Base-by-base conservation (phyloP, 1,140 invertebrate genomes). In the Apocrypta bakeri region DNA sequence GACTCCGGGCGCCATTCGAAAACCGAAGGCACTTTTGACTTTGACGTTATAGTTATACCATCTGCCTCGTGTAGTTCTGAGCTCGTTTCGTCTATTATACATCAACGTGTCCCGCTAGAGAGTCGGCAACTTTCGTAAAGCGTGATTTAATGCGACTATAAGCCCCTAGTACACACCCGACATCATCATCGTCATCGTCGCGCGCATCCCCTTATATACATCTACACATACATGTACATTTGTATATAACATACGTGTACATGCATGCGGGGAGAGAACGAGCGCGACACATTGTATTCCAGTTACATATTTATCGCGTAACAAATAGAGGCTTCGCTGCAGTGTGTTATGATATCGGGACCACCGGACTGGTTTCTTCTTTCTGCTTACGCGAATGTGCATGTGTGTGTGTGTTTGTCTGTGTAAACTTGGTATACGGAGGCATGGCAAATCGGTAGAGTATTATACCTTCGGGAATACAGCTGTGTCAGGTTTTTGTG, bases 231-330 rank as follows among this genome's bases (percentile, higher is more conserved):
- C 9, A 37, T 37, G 33, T 37, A 37, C 9, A 37, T 37, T 4
- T 37, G 33, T 37, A 37, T 37, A 37, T n/a, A n/a, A n/a, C n/a
- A n/a, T n/a, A n/a, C n/a, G 12, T 78, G 72, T 81, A 61, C 63
- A 42, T 61, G 61, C 63, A 42, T 61, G 61, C 27, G 12, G 81
- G 84, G 86, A 64, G 84, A 85, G 83, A 37, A 82, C 81, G 79
- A n/a, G n/a, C n/a, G n/a, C n/a, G n/a, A n/a, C n/a, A 85, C 87
- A 91, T 91, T 90, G 90, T 91, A 88, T 89, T 90, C 88, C 90
- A 90, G 89, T 91, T 90, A 91, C 90, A 91, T 91, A 92, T 92
- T 91, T 92, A 92, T 92, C 90, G 90, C 86, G 88, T 90, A 90
- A 92, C 90, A 92, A 91, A 92, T 89, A 91, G 89, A 89, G 89